A percentile compares a stretch with the other conserved stretches of the same genome.
These are phyloP conservation scores for Eurystomus glaucurus DNA, from an alignment of 2,797 vertebrate genomes.

Conservation along the genomic window DNA sequence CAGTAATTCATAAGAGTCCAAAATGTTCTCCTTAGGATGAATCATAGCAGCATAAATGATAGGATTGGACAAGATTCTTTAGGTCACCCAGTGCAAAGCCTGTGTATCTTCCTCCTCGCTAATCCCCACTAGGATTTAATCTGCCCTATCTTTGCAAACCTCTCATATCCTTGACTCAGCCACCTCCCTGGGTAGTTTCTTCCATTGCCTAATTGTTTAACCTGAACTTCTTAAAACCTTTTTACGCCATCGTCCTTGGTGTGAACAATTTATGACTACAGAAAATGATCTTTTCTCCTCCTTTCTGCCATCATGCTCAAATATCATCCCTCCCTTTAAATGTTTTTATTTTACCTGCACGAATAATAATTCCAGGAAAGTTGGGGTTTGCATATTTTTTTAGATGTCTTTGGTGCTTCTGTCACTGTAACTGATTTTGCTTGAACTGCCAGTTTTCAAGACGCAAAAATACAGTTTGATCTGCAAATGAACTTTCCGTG, in stretches of 20 bases:
- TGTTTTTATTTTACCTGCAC: not conserved
- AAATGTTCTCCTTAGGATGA: slow-evolving; percentile 71
- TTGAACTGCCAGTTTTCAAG: not conserved
- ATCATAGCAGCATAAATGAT: slow-evolving; percentile 68
- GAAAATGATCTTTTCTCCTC: not conserved
- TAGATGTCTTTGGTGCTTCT: not conserved
- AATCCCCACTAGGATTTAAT: slow-evolving; percentile 28
- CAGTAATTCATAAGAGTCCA: slow-evolving; percentile 76
- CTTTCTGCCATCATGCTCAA: not conserved
- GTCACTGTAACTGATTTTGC: not conserved
- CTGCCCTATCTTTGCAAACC: not conserved
- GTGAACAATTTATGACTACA: slow-evolving; percentile 18
- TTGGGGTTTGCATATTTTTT: rapidly evolving
- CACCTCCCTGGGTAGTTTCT: slow-evolving; percentile 31
- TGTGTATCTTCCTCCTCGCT: slow-evolving; percentile 11
- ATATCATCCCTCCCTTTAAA: not conserved
- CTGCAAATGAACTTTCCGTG: not conserved
- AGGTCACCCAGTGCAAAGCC: slow-evolving; percentile 42
- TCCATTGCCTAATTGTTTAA: slow-evolving; percentile 61
- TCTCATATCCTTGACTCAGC: not conserved
- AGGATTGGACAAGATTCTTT: slow-evolving; percentile 51
- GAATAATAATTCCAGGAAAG: slow-evolving; percentile 20
- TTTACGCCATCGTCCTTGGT: not conserved
- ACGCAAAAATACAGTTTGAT: slow-evolving; percentile 10
- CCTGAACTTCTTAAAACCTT: slow-evolving; percentile 8